phyloP scores from a whole-genome alignment of 2,113 vertebrate species.

The Hippocampus mohnikei region DNA sequence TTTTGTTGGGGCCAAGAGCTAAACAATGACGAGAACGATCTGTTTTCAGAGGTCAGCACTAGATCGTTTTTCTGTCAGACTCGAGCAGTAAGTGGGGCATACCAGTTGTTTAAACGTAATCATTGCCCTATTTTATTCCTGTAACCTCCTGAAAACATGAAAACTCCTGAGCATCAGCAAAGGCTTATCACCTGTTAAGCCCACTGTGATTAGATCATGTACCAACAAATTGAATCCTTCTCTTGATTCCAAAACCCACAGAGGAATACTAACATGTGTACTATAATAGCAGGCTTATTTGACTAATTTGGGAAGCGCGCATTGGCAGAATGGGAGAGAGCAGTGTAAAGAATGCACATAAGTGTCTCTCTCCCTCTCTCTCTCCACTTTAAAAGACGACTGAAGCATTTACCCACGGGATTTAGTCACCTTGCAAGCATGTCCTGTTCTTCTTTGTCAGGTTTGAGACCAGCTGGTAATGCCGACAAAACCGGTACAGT shows the following conservation, averaged over 20 bases:
- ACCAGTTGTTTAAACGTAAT: constrained; percentile 59
- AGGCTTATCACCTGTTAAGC: constrained; percentile 64
- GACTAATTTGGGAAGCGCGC: constrained; percentile 5
- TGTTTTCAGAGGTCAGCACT: constrained; percentile 52
- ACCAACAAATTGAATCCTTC: constrained; percentile 69
- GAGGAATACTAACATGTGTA: constrained; percentile 55
- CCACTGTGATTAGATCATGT: constrained; percentile 69
- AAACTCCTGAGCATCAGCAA: constrained; percentile 38
- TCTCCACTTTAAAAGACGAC: neutral
- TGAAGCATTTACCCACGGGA: neutral
- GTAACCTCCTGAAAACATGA: constrained; percentile 51
- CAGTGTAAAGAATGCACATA: neutral
- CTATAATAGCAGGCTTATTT: constrained; percentile 35
- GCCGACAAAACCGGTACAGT: neutral
- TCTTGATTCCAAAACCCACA: constrained; percentile 41
- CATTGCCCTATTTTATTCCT: constrained; percentile 61
- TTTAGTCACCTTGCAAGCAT: neutral
- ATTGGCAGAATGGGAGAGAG: constrained; percentile 1
- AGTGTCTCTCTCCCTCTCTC: neutral
- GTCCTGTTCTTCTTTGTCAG: constrained; percentile 1
- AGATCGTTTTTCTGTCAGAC: constrained; percentile 32
- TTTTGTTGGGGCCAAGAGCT: constrained; percentile 34
- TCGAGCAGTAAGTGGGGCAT: constrained; percentile 51
- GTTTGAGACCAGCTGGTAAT: neutral
- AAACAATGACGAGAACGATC: constrained; percentile 35